A percentile compares a stretch with the other conserved stretches of the same genome.
These are phyloP conservation scores for Arothron firmamentum DNA, from an alignment of 2,113 vertebrate genomes.

Conservation along the genomic window DNA sequence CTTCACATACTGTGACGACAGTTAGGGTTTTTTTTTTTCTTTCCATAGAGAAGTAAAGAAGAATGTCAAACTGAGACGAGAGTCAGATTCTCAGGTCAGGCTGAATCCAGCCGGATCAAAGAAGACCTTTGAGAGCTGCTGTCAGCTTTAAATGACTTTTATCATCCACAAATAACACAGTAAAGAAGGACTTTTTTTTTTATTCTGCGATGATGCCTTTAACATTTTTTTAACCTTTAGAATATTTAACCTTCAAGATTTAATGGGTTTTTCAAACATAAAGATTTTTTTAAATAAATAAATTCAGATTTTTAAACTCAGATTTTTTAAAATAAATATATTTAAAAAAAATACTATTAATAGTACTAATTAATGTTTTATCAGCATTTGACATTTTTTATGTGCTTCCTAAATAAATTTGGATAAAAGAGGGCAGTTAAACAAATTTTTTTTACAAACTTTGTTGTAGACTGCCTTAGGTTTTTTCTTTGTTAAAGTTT, in stretches of 20 bases:
- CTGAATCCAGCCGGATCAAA: constrained; percentile 37
- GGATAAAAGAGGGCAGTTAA: too few species aligned
- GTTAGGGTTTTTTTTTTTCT: not conserved
- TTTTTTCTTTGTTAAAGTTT: not conserved
- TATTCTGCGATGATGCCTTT: constrained; percentile 11
- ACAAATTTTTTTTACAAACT: too few species aligned
- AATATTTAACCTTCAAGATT: not conserved
- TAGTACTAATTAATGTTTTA: too few species aligned
- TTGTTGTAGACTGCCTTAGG: not conserved
- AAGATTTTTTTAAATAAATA: too few species aligned
- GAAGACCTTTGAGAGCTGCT: constrained; percentile 51
- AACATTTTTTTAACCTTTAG: constrained; percentile 18
- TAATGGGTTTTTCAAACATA: too few species aligned
- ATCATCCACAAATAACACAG: not conserved
- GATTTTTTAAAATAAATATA: too few species aligned
- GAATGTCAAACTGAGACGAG: constrained; percentile 30
- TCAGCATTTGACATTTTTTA: too few species aligned
- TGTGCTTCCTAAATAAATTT: too few species aligned
- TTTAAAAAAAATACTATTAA: too few species aligned
- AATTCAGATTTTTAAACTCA: too few species aligned
- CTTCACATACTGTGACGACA: constrained; percentile 2
- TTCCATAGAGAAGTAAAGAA: constrained; percentile 69
- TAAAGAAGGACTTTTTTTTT: not conserved
- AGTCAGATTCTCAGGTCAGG: constrained; percentile 28
- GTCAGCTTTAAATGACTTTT: constrained; percentile 46